Evolutionary conservation across 2,888 invertebrate genomes (phyloP).

Genomic region (Oscheius sp.): DNA sequence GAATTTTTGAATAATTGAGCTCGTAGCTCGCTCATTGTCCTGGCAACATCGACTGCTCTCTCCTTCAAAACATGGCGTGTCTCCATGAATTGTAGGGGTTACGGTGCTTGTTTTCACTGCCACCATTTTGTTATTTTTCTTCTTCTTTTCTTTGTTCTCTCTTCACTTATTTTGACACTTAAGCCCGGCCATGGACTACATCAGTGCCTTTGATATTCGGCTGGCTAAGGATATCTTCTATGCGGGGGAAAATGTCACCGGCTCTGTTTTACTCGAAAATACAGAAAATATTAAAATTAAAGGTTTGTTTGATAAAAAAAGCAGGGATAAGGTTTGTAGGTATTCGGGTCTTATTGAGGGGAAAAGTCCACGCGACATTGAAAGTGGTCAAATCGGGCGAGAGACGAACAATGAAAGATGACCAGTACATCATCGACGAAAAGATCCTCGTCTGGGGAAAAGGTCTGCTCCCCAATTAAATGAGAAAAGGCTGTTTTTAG

Average conservation of each 20-base stretch:
- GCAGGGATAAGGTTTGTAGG: too few relatives aligned
- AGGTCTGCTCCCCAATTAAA: conserved; percentile 75
- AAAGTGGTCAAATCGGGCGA: conserved; percentile 83
- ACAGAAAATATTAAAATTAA: conserved; percentile 83
- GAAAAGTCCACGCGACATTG: conserved; percentile 84
- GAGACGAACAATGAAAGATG: conserved; percentile 82
- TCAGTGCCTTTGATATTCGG: conserved; percentile 83
- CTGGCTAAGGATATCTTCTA: conserved; percentile 82
- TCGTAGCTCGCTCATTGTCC: not conserved
- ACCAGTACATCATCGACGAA: conserved; percentile 84
- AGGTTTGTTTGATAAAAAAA: conserved; percentile 75
- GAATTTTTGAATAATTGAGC: conserved; percentile 7
- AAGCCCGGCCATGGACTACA: conserved; percentile 81
- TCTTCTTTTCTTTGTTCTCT: conserved; percentile 4
- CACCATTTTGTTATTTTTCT: not conserved
- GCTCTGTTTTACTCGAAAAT: conserved; percentile 81
- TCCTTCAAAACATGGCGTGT: too few relatives aligned
- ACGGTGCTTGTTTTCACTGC: not conserved
- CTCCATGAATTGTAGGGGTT: not conserved
- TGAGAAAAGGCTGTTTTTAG: conserved; percentile 41
- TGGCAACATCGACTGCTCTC: not conserved
- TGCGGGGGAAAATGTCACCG: conserved; percentile 81
- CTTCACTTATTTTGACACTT: not conserved
- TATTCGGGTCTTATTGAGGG: conserved; percentile 81
- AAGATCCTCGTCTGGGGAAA: conserved; percentile 83